A percentile compares a stretch with the other conserved stretches of the same genome.
These are phyloP conservation scores for Brachyistius frenatus DNA, from an alignment of 2,113 vertebrate genomes.

Conservation along the genomic window DNA sequence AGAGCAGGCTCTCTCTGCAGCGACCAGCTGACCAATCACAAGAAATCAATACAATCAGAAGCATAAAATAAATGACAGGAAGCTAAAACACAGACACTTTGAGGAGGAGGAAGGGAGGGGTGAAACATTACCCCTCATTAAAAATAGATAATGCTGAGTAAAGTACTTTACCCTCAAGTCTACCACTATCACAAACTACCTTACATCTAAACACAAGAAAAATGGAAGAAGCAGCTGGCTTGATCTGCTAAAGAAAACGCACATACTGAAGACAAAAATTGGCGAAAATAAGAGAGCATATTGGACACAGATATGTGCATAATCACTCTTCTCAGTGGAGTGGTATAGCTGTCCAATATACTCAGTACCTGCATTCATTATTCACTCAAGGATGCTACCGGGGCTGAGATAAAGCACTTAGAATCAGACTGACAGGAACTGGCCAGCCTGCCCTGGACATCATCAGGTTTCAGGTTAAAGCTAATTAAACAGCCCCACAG, in stretches of 20 bases:
- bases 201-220: constrained; percentile 3
- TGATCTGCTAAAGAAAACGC: constrained; percentile 10
- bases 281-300: constrained; percentile 9
- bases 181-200: constrained; percentile 18
- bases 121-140: constrained; percentile 38
- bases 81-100: constrained; percentile 16
- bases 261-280: constrained; percentile 35
- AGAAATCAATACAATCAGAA: constrained; percentile 45
- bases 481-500: constrained; percentile 43
- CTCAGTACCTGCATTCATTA: constrained; percentile 77
- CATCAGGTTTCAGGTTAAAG: constrained; percentile 58
- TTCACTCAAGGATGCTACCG: constrained; percentile 70
- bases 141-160: constrained; percentile 48
- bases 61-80: constrained; percentile 20
- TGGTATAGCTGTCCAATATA: constrained; percentile 51
- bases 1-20: constrained; percentile 38
- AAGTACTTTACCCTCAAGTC: constrained; percentile 35
- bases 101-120: constrained; percentile 6
- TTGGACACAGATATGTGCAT: constrained; percentile 9
- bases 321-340: constrained; percentile 46
- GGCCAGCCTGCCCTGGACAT: constrained; percentile 36
- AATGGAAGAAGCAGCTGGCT: constrained; percentile 1
- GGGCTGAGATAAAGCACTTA: constrained; percentile 66
- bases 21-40: constrained; percentile 30
- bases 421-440: constrained; percentile 46